Conservation (phyloP, 2,888 invertebrate genomes). For the Alloscopus bannaensis region DNA sequence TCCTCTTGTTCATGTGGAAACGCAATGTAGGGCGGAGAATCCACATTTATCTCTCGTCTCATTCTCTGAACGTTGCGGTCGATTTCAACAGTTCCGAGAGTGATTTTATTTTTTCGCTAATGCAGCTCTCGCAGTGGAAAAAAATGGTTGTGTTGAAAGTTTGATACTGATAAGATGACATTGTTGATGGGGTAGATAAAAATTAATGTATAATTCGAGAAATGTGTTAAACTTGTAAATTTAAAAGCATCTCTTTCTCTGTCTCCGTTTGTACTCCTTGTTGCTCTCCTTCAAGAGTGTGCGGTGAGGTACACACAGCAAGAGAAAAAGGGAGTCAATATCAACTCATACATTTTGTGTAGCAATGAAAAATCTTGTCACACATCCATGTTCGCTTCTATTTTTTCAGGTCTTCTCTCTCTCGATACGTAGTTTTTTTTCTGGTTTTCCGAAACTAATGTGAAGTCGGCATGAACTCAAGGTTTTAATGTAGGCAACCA, state of each 20-base stretch:
- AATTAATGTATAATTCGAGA: conserved; percentile 39
- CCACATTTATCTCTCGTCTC: no score
- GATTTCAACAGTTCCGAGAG: no score
- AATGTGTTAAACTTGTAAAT: conserved; percentile 49
- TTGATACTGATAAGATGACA: conserved; percentile 43
- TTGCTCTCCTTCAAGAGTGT: no score
- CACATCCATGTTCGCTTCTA: not conserved
- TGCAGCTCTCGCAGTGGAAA: conserved; percentile 1
- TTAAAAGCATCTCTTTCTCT: conserved; percentile 46
- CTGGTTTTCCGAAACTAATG: conserved; percentile 18
- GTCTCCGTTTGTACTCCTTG: no score
- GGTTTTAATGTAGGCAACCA: not conserved
- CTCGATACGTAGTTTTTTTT: no score
- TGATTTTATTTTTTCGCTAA: conserved; percentile 2
- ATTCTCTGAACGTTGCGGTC: no score
- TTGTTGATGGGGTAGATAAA: conserved; percentile 41
- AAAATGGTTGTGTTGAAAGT: conserved; percentile 39
- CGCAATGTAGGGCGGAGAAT: no score
- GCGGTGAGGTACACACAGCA: no score
- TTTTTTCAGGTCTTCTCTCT: conserved; percentile 8
- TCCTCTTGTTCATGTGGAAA: no score
- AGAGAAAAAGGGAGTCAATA: no score
- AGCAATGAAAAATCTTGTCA: conserved; percentile 15
- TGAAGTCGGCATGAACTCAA: conserved; percentile 1
- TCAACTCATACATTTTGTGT: conserved; percentile 9